Evolutionary conservation across 2,797 vertebrate genomes (phyloP).

Genomic region (Sebastes aleutianus): DNA sequence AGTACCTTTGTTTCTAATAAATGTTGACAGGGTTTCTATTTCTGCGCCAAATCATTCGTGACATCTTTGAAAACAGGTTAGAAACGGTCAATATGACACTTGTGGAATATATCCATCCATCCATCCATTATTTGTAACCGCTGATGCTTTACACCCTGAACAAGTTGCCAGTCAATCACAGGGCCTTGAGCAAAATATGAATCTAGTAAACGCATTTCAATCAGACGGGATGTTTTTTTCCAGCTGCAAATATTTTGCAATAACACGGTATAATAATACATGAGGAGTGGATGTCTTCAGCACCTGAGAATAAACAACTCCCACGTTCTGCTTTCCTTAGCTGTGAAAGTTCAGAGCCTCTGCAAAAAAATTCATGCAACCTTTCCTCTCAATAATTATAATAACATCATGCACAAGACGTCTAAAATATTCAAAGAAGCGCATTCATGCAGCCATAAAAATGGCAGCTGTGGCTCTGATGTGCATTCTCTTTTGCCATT

Average conservation of each 20-base stretch:
- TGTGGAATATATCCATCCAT: background rate
- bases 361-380: background rate
- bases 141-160: background rate
- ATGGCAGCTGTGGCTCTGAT: background rate
- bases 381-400: background rate
- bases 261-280: background rate
- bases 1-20: conserved; percentile 24
- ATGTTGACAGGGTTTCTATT: conserved; percentile 42
- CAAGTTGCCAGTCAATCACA: background rate
- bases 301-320: background rate
- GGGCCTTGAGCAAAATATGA: background rate
- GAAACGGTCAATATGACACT: background rate
- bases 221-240: background rate
- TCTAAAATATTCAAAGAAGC: background rate
- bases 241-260: background rate
- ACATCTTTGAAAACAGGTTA: background rate
- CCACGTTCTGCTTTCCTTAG: too few species aligned
- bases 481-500: background rate
- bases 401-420: background rate
- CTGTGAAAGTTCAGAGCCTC: background rate
- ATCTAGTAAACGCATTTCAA: background rate
- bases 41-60: conserved; percentile 3
- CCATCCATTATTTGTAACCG: background rate
- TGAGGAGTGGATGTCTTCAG: background rate
- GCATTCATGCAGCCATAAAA: background rate